Evolutionary conservation across 2,888 invertebrate genomes (phyloP), one percentile per base, ranked within the genome.

Genomic region (Callosobruchus maculatus): DNA sequence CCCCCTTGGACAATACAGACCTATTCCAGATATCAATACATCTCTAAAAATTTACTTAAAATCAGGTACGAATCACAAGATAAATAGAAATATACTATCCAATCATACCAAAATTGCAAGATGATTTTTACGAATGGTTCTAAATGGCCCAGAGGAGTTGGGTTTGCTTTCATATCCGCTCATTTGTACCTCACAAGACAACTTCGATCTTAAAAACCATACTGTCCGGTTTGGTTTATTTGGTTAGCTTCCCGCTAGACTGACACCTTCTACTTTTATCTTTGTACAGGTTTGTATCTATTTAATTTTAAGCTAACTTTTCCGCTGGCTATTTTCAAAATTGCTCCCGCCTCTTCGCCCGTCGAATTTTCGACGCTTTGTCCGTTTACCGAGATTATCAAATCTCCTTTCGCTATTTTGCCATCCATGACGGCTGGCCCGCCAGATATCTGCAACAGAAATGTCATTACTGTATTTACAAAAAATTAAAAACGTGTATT

Each of bases 361-460:
- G 92, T 93, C 5, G 92, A 90, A 68, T 90, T 89, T 77, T 92
- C 92, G 73, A 97, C 87, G 79, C 96, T 95, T 82, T 95, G 94
- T 2, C 95, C 96, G 85, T 98, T 97, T 20, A 99, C 95, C 49
- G 95, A 90, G 9, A 96, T 88, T 71, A 99, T 92, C 82, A 96
- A 92, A 87, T 99, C 99, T 21, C 99, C 98, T 82, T 94, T 94
- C 88, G 95, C 94, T 77, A 99, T 90, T 74, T 96, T 92, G 3
- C 95, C 97, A 85, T 98, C 97, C 66, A 94, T 88, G 77, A 94
- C 93, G 0, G 97, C 97, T 66, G 94, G 93, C 22, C 98, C 95
- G 1, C 97, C 98, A 73, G 94, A 91, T 21, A 96, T 90, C 97
- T 97, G 86, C 0, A 81, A 81, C 72, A 75, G 74, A 78, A 75